Base-by-base conservation (phyloP, 2,113 vertebrate genomes). In the Eira barbara region DNA sequence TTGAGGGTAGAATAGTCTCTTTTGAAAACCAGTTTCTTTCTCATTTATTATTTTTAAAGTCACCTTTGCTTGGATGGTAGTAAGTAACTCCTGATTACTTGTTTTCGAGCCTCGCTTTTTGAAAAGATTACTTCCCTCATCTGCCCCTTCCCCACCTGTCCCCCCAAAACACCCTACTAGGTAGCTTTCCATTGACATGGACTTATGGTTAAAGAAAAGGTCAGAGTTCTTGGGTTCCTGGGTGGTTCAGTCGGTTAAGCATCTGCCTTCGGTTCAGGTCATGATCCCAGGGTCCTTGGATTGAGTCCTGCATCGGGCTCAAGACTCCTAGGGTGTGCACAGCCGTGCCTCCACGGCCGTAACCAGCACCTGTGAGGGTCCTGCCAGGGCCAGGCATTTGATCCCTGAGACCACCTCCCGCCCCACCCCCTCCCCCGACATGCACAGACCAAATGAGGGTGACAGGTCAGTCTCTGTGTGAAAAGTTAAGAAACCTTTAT, bases 1-100 rank as follows among this genome's bases (percentile, higher is more conserved):
- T 92, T 85, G 73, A 42, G 42, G 7, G 25, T 61, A 90, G 65
- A 89, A 78, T 21, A 81, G 25, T 76, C 27, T 73, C 47, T 82
- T 76, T 47, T 20, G 52, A 57, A 94, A 96, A 86, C 23, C n/a
- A 59, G 25, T 94, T 88, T 94, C 63, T 31, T 57, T 25, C 34
- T 87, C 45, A 27, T 80, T 55, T 84, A n/a, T 80, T 81, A 25
- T 36, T 81, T 78, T 87, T 45, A 11, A 74, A 10, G 36, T 81
- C 27, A 81, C 25, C n/a, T 74, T 80, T 91, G 67, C n/a, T 17
- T 94, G 63, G 45, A 74, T 10, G 86, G n/a, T 57, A 81, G 79
- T 80, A 91, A 76, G 86, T 36, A 86, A 45, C 65, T n/a, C 34
- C 18, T 55, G 71, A 6, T 71, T 36, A 61, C 13, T 84, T 63